A percentile compares a stretch with the other conserved stretches of the same genome.
Conservation (phyloP, 2,797 vertebrate species). For the Microcaecilia unicolor region DNA sequence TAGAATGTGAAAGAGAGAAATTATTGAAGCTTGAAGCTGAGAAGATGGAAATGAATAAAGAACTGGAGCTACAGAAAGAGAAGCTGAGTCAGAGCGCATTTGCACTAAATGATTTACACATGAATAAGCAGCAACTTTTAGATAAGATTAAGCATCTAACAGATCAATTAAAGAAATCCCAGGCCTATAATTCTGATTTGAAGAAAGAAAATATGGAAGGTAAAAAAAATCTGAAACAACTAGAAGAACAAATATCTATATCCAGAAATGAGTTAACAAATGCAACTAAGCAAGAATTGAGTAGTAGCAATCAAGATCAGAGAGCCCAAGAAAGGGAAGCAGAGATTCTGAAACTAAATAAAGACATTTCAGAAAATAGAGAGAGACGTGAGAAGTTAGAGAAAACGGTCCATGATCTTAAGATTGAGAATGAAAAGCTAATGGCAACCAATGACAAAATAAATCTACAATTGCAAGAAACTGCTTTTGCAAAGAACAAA, state of each 20-base stretch:
- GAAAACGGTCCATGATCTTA: constrained; percentile 69
- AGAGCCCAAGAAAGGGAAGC: constrained; percentile 50
- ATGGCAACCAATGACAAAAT: constrained; percentile 48
- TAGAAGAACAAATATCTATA: constrained; percentile 54
- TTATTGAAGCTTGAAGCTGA: constrained; percentile 40
- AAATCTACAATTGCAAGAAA: constrained; percentile 59
- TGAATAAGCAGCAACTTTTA: constrained; percentile 72
- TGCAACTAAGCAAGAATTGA: constrained; percentile 22
- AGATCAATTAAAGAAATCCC: constrained; percentile 61
- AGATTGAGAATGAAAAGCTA: constrained; percentile 69
- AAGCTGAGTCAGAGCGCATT: constrained; percentile 68
- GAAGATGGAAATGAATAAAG: constrained; percentile 51
- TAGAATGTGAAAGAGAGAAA: constrained; percentile 53
- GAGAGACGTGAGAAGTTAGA: constrained; percentile 54
- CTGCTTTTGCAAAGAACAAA: constrained; percentile 48
- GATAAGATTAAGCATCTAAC: constrained; percentile 59
- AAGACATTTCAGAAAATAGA: constrained; percentile 59
- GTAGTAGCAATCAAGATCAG: constrained; percentile 18
- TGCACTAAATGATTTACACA: constrained; percentile 72
- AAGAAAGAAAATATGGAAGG: constrained; percentile 58
- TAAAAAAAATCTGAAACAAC: constrained; percentile 56
- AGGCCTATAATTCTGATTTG: constrained; percentile 48
- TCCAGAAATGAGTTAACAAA: constrained; percentile 40
- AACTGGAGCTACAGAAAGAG: constrained; percentile 65
- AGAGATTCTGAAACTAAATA: constrained; percentile 59